A percentile compares a stretch with the other conserved stretches of the same genome.
Conservation (phyloP, 2,113 vertebrate species). For the Cephalopterus ornatus region DNA sequence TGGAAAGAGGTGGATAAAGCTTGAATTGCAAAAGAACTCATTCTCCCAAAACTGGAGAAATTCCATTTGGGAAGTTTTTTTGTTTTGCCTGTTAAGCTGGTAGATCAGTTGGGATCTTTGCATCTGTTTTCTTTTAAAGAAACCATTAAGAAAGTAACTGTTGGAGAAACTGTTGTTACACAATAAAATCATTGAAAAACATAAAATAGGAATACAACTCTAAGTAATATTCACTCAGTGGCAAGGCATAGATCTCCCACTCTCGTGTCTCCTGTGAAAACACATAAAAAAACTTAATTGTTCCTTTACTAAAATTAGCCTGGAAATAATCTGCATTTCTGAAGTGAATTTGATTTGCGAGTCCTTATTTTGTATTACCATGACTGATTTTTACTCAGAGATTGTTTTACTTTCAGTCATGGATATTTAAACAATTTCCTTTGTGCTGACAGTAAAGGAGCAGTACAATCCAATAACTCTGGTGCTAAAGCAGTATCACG, state of each 20-base stretch:
- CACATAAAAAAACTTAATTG: not conserved
- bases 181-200: not conserved
- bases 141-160: not conserved
- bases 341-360: not conserved
- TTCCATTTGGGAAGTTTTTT: not conserved
- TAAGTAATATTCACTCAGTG: not conserved
- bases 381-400: not conserved
- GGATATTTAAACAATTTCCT: not conserved
- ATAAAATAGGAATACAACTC: not conserved
- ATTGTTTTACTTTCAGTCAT: not conserved
- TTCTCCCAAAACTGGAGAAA: not conserved
- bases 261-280: not conserved
- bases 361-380: not conserved
- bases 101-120: not conserved
- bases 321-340: not conserved
- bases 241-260: not conserved
- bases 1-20: not conserved
- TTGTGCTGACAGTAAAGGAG: not conserved
- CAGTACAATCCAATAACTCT: not conserved
- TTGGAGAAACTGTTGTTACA: not conserved
- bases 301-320: not conserved
- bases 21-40: not conserved
- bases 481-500: not conserved
- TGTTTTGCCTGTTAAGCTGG: not conserved
- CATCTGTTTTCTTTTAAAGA: not conserved